phyloP scores from a whole-genome alignment of 2,113 vertebrate genomes.

The Poeciliopsis prolifica region DNA sequence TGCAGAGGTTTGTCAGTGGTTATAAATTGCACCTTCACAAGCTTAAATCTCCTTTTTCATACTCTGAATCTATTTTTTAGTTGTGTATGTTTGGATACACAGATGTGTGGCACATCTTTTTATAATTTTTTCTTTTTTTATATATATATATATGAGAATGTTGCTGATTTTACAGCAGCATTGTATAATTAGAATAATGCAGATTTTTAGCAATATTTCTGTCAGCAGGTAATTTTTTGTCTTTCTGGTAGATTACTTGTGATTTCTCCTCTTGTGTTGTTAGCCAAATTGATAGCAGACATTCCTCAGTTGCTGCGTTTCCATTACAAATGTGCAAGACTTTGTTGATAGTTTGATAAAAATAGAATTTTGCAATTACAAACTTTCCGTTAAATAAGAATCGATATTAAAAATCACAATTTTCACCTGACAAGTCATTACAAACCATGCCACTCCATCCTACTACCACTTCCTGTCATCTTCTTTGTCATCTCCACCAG shows the following conservation, averaged over 20 bases:
- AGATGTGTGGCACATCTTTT: conserved; percentile 45
- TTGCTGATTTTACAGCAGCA: conserved; percentile 51
- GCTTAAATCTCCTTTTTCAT: conserved; percentile 26
- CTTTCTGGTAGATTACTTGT: conserved; percentile 6
- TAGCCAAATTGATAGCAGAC: conserved; percentile 7
- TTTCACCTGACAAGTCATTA: no score
- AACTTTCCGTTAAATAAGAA: no score
- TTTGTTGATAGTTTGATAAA: no score
- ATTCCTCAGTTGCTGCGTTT: conserved; percentile 2
- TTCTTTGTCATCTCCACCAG: no score
- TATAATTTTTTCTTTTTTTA: conserved; percentile 52
- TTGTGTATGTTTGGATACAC: conserved; percentile 51
- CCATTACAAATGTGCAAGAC: no score
- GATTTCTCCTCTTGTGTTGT: conserved; percentile 16
- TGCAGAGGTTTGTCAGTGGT: conserved; percentile 23
- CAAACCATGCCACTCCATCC: no score
- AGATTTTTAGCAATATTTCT: conserved; percentile 41
- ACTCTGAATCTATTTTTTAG: conserved; percentile 47
- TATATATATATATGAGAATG: conserved; percentile 15
- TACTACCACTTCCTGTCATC: no score
- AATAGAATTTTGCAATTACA: no score
- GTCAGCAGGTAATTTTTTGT: conserved; percentile 9
- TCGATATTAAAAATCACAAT: no score
- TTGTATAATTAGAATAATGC: conserved; percentile 56
- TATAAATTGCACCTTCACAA: conserved; percentile 39